Conservation (phyloP, 1,140 invertebrate species). For the Ectropis grisescens region DNA sequence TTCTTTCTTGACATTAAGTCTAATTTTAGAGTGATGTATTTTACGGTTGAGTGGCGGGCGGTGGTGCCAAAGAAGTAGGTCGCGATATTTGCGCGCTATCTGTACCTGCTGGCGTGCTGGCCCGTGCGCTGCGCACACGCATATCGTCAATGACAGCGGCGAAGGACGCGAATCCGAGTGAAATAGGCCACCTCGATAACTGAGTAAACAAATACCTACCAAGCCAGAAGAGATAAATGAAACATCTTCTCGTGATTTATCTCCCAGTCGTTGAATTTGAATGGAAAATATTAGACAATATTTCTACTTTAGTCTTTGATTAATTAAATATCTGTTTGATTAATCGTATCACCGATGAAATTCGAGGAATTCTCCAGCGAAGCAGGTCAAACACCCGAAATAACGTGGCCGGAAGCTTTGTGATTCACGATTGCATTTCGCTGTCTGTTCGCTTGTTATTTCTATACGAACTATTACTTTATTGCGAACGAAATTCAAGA, state of each 20-base stretch:
- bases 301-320: too few relatives aligned
- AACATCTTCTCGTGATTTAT: conserved; percentile 12
- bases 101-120: conserved; percentile 29
- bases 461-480: too few relatives aligned
- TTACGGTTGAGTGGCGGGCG: conserved; percentile 19
- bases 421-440: conserved; percentile 31
- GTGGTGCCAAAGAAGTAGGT: conserved; percentile 34
- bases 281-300: conserved; percentile 11
- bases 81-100: conserved; percentile 32
- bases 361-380: conserved; percentile 27
- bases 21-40: conserved; percentile 44
- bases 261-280: conserved; percentile 1
- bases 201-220: conserved; percentile 6
- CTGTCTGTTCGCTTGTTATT: conserved; percentile 8
- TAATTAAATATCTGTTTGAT: conserved; percentile 13
- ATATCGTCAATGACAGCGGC: conserved; percentile 12
- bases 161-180: conserved; percentile 17
- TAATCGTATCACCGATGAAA: conserved; percentile 15
- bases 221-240: conserved; percentile 7
- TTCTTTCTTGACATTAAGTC: conserved; percentile 40
- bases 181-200: conserved; percentile 7
- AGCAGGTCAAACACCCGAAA: conserved; percentile 33
- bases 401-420: conserved; percentile 29
- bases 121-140: conserved; percentile 18
- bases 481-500: too few relatives aligned